Base-by-base conservation (phyloP, 2,113 vertebrate species). In the Pagrus major region DNA sequence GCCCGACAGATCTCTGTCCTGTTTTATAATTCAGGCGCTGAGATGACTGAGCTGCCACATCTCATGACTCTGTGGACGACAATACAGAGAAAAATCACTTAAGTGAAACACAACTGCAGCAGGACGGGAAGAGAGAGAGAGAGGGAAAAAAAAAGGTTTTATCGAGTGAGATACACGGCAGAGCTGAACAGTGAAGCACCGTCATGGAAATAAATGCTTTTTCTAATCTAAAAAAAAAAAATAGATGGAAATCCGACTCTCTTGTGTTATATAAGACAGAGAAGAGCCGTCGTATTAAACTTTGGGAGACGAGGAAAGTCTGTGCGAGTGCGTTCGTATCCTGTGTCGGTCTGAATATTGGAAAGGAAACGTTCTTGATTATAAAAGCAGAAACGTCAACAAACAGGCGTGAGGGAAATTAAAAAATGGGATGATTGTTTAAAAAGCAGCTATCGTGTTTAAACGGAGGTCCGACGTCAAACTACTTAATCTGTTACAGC, bases 1-100 rank as follows among this genome's bases (percentile, higher is more conserved):
- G 49, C 49, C 49, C 52, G 31, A 71, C 37, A 69, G 70, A 73
- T 83, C 64, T 83, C 71, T 39, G 73, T 61, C 69, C 60, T 82
- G 21, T 80, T 90, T 80, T 66, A 89, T 88, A 85, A 90, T 87
- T 91, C 64, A 90, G 33, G 23, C 23, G 41, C 47, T 80, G 74
- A 18, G 61, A 80, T 72, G 67, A 41, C 55, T 9, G 14, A 87
- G 80, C 76, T 72, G 83, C 78, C 84, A 81, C 82, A 78, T 77
- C 78, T 29, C 67, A 66, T 63, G 74, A 79, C 58, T 64, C 71
- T 71, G 77, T 37, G 44, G 82, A 81, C 76, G 72, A 78, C 77
- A 72, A 78, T 63, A 56, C 69, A 88, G 76, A 56, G 75, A 80
- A 86, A 83, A 81, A 67, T 79, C 79, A 74, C 76, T 89, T 78